A percentile compares a stretch with the other conserved stretches of the same genome.
Evolutionary conservation across 2,888 invertebrate species (phyloP).

Genomic region (Adelognathus sp.): DNA sequence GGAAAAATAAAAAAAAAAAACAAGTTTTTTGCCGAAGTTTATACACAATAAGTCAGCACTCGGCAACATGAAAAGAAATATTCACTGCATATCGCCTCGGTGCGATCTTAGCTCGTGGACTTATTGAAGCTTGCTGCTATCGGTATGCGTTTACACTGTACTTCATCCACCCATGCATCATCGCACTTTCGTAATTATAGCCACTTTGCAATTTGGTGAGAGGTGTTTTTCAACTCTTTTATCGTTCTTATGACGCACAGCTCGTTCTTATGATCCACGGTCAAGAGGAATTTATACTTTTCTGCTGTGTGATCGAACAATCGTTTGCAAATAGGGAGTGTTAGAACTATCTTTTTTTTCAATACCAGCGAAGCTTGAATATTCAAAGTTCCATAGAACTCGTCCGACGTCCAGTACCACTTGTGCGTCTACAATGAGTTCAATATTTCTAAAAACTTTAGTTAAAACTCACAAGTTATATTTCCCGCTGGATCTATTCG

Average conservation of each 20-base stretch:
- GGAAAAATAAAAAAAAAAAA: too few relatives aligned
- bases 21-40: too few relatives aligned
- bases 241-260: neutral
- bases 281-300: neutral
- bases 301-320: neutral
- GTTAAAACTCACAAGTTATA: too few relatives aligned
- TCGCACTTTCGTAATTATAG: conserved; percentile 20
- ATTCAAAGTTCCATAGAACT: too few relatives aligned
- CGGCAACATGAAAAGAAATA: too few relatives aligned
- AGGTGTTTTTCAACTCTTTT: conserved; percentile 14
- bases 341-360: too few relatives aligned
- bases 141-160: neutral
- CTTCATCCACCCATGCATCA: conserved; percentile 25
- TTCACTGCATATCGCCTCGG: neutral
- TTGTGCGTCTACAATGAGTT: too few relatives aligned
- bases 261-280: neutral
- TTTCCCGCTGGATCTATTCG: neutral
- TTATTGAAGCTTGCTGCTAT: neutral
- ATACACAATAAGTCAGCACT: too few relatives aligned
- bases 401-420: too few relatives aligned
- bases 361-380: too few relatives aligned
- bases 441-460: too few relatives aligned
- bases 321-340: neutral
- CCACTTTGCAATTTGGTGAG: neutral
- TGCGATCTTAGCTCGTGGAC: neutral